Percentiles rank a stretch among this genome's conserved stretches.
phyloP scores from a whole-genome alignment of 2,888 invertebrate genomes.

The Crioceris asparagi region DNA sequence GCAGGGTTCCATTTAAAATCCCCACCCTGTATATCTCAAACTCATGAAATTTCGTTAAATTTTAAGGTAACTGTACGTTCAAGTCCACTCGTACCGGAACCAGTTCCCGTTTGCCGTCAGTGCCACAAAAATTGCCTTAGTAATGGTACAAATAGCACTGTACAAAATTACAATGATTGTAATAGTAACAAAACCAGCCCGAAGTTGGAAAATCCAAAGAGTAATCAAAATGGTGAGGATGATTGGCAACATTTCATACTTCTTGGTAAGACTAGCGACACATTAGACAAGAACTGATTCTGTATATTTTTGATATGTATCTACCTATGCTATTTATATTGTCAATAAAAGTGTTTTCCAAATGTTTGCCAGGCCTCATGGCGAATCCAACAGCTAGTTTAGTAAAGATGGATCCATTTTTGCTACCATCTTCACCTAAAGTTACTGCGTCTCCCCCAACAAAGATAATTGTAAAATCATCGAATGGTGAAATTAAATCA shows the following conservation, averaged over 20 bases:
- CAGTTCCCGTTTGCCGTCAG: conserved; percentile 63
- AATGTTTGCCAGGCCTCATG: conserved; percentile 33
- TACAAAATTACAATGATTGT: conserved; percentile 24
- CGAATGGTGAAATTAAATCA: conserved; percentile 10
- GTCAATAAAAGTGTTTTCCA: too few species aligned
- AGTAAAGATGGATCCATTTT: conserved; percentile 46
- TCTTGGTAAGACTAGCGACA: conserved; percentile 50
- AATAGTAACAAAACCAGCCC: conserved; percentile 8
- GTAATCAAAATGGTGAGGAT: conserved; percentile 12
- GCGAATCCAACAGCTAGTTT: conserved; percentile 52
- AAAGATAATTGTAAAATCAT: conserved; percentile 12
- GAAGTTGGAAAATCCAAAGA: conserved; percentile 12
- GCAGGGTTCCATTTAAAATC: too few species aligned
- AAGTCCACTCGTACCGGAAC: conserved; percentile 61
- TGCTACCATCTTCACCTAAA: conserved; percentile 24
- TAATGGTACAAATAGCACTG: conserved; percentile 21
- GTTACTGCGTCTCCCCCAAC: conserved; percentile 26
- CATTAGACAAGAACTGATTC: too few species aligned
- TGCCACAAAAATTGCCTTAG: conserved; percentile 67
- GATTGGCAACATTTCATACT: conserved; percentile 56
- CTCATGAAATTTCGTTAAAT: too few species aligned
- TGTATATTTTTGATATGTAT: too few species aligned
- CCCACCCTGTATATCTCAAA: too few species aligned
- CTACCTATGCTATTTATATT: too few species aligned
- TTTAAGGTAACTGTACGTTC: conserved; percentile 66